These are phyloP conservation scores for Lasioglossum oenotherae DNA, from an alignment of 2,888 invertebrate species.

Conservation along the genomic window DNA sequence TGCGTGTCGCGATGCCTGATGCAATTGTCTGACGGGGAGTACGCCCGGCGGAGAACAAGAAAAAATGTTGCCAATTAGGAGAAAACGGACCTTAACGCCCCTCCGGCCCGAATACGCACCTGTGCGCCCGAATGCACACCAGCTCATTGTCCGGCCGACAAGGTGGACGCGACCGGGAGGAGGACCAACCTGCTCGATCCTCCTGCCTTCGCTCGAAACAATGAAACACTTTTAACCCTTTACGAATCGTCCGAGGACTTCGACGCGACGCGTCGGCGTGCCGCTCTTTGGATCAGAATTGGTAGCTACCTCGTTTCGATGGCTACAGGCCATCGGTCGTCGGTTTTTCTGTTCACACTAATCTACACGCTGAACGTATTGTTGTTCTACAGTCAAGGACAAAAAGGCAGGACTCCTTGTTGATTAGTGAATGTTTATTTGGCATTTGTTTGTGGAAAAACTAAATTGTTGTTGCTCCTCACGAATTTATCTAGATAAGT, in stretches of 20 bases:
- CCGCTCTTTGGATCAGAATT: conserved; percentile 3
- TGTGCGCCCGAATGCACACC: conserved; percentile 49
- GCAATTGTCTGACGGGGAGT: conserved; percentile 54
- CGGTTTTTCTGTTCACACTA: not conserved
- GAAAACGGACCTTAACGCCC: conserved; percentile 53
- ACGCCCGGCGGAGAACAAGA: conserved; percentile 40
- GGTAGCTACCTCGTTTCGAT: not conserved
- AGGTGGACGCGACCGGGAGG: conserved; percentile 15
- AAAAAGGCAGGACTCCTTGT: too few relatives aligned
- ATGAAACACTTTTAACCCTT: conserved; percentile 43
- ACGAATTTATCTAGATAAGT: too few relatives aligned
- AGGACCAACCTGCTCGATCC: not conserved
- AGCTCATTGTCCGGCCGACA: conserved; percentile 52
- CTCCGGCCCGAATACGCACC: conserved; percentile 57
- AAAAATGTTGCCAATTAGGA: conserved; percentile 65
- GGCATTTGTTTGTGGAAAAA: too few relatives aligned
- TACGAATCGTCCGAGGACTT: conserved; percentile 15
- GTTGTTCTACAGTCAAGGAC: too few relatives aligned
- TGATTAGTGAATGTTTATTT: too few relatives aligned
- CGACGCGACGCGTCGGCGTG: conserved; percentile 15
- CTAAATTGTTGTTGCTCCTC: too few relatives aligned
- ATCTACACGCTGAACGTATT: too few relatives aligned
- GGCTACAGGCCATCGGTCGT: not conserved
- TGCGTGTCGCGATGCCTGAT: conserved; percentile 38
- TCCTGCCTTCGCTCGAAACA: conserved; percentile 34